Percentiles rank a stretch among this genome's conserved stretches.
Evolutionary conservation across 2,888 invertebrate genomes (phyloP).

Genomic region (Kuschelorhynchus macadamiae): DNA sequence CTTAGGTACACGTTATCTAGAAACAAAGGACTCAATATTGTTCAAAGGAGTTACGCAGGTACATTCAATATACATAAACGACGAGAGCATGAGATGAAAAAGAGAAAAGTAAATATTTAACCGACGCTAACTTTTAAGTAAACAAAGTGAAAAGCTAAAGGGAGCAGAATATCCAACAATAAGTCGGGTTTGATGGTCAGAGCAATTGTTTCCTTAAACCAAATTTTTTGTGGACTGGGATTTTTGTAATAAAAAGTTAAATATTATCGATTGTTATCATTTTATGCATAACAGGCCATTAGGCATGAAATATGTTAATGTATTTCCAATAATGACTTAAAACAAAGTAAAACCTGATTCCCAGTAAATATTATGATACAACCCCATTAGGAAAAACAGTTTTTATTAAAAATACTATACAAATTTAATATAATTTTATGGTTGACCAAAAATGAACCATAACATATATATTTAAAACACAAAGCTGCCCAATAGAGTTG

Average conservation of each 20-base stretch:
- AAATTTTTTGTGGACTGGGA: conserved; percentile 14
- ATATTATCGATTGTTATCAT: too few relatives aligned
- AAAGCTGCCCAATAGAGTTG: too few relatives aligned
- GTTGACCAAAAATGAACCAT: too few relatives aligned
- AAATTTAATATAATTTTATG: too few relatives aligned
- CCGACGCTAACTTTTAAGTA: conserved; percentile 26
- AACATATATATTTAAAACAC: too few relatives aligned
- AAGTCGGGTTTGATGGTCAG: conserved; percentile 30
- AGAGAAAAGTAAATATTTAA: conserved; percentile 31
- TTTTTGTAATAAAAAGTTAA: conserved; percentile 12
- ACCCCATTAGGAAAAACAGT: too few relatives aligned
- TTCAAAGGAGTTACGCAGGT: conserved; percentile 33
- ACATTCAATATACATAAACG: conserved; percentile 18
- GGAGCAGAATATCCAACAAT: conserved; percentile 38
- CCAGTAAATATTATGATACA: too few relatives aligned
- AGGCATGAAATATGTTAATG: too few relatives aligned
- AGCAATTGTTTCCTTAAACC: conserved; percentile 28
- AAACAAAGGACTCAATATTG: conserved; percentile 31
- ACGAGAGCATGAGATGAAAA: conserved; percentile 32
- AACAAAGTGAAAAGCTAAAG: conserved; percentile 38
- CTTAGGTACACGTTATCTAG: conserved; percentile 11
- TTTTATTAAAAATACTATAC: too few relatives aligned
- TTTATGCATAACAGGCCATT: too few relatives aligned
- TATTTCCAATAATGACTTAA: too few relatives aligned
- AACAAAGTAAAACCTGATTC: too few relatives aligned